Percentiles rank a stretch among this genome's conserved stretches.
Conservation (phyloP, 2,888 invertebrate genomes). For the Marasmarcha lunaedactyla region DNA sequence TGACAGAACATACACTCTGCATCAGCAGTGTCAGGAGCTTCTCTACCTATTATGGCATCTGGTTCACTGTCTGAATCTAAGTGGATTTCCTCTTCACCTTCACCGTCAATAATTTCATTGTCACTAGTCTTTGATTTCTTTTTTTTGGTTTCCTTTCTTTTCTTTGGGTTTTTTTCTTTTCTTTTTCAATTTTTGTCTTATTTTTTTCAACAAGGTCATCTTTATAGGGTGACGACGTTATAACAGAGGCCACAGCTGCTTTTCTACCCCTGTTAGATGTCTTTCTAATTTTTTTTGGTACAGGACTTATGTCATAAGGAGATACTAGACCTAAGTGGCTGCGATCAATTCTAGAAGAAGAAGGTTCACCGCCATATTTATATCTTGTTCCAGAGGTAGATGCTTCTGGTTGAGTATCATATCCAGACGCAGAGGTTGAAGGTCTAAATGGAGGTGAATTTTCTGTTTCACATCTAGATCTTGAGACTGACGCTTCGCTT, state of each 20-base stretch:
- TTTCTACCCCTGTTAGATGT: conserved; percentile 9
- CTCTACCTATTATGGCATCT: conserved; percentile 6
- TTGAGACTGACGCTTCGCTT: no score
- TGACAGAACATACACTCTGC: conserved; percentile 3
- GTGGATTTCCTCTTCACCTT: conserved; percentile 3
- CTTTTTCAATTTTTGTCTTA: no score
- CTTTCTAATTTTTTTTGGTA: conserved; percentile 11
- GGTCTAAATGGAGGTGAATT: no score
- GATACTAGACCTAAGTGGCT: conserved; percentile 11
- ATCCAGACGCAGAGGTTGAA: no score
- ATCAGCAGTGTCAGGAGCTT: conserved; percentile 10
- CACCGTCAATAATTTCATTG: conserved; percentile 1
- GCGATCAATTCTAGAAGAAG: conserved; percentile 9
- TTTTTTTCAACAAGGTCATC: conserved; percentile 9
- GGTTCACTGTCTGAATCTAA: conserved; percentile 11
- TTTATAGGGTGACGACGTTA: conserved; percentile 10
- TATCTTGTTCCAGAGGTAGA: background rate
- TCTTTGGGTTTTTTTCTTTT: no score
- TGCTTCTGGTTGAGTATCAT: no score
- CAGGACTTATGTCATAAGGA: conserved; percentile 11
- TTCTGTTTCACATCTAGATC: no score
- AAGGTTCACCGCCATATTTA: conserved; percentile 3
- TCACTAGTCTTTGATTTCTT: background rate
- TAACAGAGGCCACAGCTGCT: conserved; percentile 7
- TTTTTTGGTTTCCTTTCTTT: conserved; percentile 10